Percentiles rank a stretch among this genome's conserved stretches.
These are phyloP conservation scores for Erethizon dorsatum DNA, from an alignment of 2,797 vertebrate species.

Conservation along the genomic window DNA sequence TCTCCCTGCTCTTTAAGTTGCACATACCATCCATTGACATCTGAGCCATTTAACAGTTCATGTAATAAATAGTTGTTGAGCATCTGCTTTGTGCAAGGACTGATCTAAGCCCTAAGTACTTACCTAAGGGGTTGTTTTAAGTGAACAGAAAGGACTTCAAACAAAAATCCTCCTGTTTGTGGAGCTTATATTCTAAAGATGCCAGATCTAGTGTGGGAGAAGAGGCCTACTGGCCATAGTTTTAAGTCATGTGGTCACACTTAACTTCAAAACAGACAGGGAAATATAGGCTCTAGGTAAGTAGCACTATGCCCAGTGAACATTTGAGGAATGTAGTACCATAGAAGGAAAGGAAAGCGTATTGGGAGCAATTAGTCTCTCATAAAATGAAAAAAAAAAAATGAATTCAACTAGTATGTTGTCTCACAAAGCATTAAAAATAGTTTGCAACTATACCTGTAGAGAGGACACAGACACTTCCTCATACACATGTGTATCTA, in stretches of 20 bases:
- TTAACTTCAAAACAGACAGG: not conserved
- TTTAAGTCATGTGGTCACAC: slow-evolving; percentile 36
- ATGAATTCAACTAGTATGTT: not conserved
- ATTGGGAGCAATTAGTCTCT: not conserved
- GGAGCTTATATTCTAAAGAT: not conserved
- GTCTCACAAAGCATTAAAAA: not conserved
- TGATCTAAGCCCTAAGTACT: not conserved
- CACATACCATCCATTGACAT: not conserved
- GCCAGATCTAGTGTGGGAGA: not conserved
- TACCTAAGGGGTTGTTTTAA: not conserved
- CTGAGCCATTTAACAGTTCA: slow-evolving; percentile 15
- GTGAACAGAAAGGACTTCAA: slow-evolving; percentile 1
- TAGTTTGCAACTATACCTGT: not conserved
- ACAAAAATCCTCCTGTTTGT: not conserved
- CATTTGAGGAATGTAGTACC: not conserved
- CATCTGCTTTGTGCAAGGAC: not conserved
- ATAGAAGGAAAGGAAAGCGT: not conserved
- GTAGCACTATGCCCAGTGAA: not conserved
- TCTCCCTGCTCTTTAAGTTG: not conserved
- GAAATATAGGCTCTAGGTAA: not conserved
- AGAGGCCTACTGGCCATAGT: not conserved
- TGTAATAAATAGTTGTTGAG: not conserved
- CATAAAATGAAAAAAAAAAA: not conserved
- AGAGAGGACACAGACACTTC: not conserved
- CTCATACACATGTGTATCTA: not conserved